Conservation (phyloP, 1,140 invertebrate genomes). For the Papilio aristodemus region DNA sequence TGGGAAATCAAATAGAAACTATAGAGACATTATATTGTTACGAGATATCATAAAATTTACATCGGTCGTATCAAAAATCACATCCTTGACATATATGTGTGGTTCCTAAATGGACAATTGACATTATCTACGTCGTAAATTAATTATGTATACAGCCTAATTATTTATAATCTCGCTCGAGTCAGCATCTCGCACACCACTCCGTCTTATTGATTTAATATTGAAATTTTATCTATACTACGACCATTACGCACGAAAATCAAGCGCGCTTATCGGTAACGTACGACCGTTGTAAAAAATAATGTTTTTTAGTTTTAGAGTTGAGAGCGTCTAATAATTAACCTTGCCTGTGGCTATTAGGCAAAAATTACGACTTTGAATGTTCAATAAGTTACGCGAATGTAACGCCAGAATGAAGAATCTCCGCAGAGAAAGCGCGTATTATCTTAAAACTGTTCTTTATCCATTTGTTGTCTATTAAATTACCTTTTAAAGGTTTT, state of each 20-base stretch:
- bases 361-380: slow-evolving; percentile 14
- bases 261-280: slow-evolving; percentile 17
- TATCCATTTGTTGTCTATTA: background rate
- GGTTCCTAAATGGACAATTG: slow-evolving; percentile 39
- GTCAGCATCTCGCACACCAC: slow-evolving; percentile 35
- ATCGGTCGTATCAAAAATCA: slow-evolving; percentile 36
- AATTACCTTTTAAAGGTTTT: background rate
- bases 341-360: slow-evolving; percentile 14
- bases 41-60: slow-evolving; percentile 31
- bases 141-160: slow-evolving; percentile 48
- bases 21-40: slow-evolving; percentile 24
- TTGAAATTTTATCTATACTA: slow-evolving; percentile 43
- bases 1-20: background rate
- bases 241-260: slow-evolving; percentile 20
- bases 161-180: slow-evolving; percentile 43
- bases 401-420: background rate
- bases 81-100: slow-evolving; percentile 44
- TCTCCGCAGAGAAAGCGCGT: background rate
- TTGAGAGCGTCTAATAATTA: background rate
- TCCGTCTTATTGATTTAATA: slow-evolving; percentile 47
- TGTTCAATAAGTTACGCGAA: background rate
- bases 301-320: slow-evolving; percentile 25
- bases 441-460: background rate
- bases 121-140: slow-evolving; percentile 44
- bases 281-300: slow-evolving; percentile 19